A percentile compares a stretch with the other conserved stretches of the same genome.
These are phyloP conservation scores for Ptiloglossa arizonensis DNA, from an alignment of 1,140 invertebrate species.

Conservation along the genomic window DNA sequence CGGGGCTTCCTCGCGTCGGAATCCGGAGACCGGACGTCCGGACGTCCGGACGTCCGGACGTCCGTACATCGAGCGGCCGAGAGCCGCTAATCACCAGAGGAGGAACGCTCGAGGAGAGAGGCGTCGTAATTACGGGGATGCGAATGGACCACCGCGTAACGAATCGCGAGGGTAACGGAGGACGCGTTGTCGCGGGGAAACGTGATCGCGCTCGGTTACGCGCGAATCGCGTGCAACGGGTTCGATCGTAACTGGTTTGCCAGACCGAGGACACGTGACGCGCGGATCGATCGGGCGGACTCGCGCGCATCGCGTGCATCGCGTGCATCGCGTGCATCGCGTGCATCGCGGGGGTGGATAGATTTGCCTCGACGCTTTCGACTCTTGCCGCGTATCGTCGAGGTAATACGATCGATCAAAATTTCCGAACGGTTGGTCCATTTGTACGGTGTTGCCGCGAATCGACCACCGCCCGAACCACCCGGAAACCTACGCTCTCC, in stretches of 20 bases:
- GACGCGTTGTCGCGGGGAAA: neutral
- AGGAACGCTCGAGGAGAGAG: neutral
- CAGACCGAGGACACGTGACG: slow-evolving; percentile 19
- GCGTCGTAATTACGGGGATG: neutral
- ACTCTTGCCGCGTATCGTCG: slow-evolving; percentile 39
- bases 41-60: slow-evolving; percentile 23
- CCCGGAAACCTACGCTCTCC: too few relatives aligned
- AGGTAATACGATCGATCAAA: slow-evolving; percentile 46
- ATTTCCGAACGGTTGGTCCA: neutral
- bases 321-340: neutral
- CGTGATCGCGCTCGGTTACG: neutral
- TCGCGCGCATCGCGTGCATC: slow-evolving; percentile 12
- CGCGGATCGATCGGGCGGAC: slow-evolving; percentile 37
- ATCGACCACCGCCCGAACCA: too few relatives aligned
- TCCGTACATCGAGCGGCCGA: slow-evolving; percentile 26
- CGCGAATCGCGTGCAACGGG: neutral
- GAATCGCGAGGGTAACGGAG: neutral
- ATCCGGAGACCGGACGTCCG: slow-evolving; percentile 29
- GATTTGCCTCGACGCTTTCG: slow-evolving; percentile 21
- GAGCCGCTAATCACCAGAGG: slow-evolving; percentile 43
- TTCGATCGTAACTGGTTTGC: neutral
- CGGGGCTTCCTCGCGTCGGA: slow-evolving; percentile 53
- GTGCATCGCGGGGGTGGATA: slow-evolving; percentile 34
- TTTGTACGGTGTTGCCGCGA: neutral
- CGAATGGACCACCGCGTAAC: neutral